A percentile compares a stretch with the other conserved stretches of the same genome.
Evolutionary conservation across 2,888 invertebrate genomes (phyloP).

Genomic region (Mimumesa dahlbomi): DNA sequence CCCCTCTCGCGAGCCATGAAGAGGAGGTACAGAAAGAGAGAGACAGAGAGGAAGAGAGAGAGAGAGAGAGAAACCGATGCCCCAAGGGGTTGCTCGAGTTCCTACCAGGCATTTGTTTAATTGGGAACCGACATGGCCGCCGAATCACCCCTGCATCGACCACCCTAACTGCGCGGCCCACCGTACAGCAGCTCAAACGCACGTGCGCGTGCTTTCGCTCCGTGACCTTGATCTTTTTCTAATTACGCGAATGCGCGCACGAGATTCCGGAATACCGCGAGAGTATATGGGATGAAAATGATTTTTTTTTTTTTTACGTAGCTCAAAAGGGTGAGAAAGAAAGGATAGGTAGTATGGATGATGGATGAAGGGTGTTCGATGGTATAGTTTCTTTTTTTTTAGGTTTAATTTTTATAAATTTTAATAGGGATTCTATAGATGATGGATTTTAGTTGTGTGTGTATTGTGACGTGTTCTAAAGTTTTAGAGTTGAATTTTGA

Average conservation of each 20-base stretch:
- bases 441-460: no score
- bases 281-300: no score
- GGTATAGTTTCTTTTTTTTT: no score
- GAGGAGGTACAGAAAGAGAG: conserved; percentile 27
- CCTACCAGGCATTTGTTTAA: conserved; percentile 75
- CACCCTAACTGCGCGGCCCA: conserved; percentile 46
- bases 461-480: neutral
- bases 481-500: conserved; percentile 8
- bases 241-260: neutral
- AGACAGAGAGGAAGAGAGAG: conserved; percentile 49
- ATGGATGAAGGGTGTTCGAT: no score
- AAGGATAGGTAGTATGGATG: no score
- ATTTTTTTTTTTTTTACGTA: no score
- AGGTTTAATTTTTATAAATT: no score
- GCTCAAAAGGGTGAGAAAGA: no score
- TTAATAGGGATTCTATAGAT: no score
- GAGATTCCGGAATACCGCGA: no score
- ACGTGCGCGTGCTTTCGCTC: conserved; percentile 32
- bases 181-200: conserved; percentile 45
- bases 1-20: conserved; percentile 55
- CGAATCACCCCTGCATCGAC: conserved; percentile 59
- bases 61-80: conserved; percentile 49
- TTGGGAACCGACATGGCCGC: conserved; percentile 74
- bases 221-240: conserved; percentile 36
- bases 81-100: conserved; percentile 69